Evolutionary conservation across 2,797 vertebrate genomes (phyloP).

Genomic region (Zenarchopterus dispar): DNA sequence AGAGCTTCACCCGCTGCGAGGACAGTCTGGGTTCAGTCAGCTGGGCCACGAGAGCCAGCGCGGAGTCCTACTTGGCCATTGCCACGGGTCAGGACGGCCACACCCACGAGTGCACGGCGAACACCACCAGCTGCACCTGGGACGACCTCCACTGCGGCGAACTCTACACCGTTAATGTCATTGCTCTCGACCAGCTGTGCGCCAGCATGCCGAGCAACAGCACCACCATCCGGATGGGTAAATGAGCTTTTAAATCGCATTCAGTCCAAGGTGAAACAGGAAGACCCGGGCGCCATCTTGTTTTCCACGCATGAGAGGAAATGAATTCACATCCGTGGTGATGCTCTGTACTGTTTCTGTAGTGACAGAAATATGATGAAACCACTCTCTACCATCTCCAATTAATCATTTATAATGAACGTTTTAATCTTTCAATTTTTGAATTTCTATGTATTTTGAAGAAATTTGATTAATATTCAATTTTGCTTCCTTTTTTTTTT

Average conservation of each 20-base stretch:
- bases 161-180: conserved; percentile 70
- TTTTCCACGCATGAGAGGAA: too few species aligned
- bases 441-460: too few species aligned
- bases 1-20: conserved; percentile 71
- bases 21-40: conserved; percentile 68
- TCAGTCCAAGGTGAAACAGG: too few species aligned
- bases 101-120: conserved; percentile 65
- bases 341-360: too few species aligned
- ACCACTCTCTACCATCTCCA: too few species aligned
- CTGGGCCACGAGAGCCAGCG: conserved; percentile 76
- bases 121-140: conserved; percentile 73
- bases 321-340: too few species aligned
- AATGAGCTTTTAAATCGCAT: neutral
- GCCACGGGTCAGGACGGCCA: conserved; percentile 66
- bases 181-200: conserved; percentile 71
- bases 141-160: conserved; percentile 80
- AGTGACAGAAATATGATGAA: too few species aligned
- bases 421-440: too few species aligned
- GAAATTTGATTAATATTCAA: neutral
- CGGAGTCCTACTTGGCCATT: conserved; percentile 76
- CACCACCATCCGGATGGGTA: conserved; percentile 78
- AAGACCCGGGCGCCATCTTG: too few species aligned
- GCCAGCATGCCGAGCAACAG: conserved; percentile 75
- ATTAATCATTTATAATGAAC: too few species aligned
- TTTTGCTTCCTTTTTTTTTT: conserved; percentile 27